Evolutionary conservation across 2,888 invertebrate genomes (phyloP).

Genomic region (Blomia tropicalis): DNA sequence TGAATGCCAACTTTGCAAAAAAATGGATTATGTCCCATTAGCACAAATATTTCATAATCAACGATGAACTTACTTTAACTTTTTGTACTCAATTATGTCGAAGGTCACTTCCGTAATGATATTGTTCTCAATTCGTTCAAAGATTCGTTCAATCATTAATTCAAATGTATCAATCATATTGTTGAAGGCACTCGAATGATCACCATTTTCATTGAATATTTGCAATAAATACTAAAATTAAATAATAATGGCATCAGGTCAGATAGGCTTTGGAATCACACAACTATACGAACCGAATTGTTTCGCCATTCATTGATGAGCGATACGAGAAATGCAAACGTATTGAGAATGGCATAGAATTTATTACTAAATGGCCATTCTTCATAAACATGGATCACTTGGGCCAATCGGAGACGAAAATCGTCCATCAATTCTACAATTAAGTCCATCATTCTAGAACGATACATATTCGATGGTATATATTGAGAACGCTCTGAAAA

Average conservation of each 20-base stretch:
- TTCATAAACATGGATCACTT: slow-evolving; percentile 51
- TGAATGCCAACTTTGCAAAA: background rate
- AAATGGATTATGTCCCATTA: too few species aligned
- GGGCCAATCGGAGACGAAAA: slow-evolving; percentile 67
- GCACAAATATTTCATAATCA: too few species aligned
- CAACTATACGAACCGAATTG: too few species aligned
- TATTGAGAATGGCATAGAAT: slow-evolving; percentile 49
- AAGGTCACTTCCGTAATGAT: background rate
- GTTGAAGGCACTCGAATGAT: background rate
- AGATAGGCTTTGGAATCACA: too few species aligned
- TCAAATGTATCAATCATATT: background rate
- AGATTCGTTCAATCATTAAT: slow-evolving; percentile 1
- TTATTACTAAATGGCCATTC: slow-evolving; percentile 37
- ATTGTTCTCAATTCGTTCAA: background rate
- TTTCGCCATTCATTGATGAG: slow-evolving; percentile 1
- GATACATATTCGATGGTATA: slow-evolving; percentile 26
- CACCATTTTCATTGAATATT: background rate
- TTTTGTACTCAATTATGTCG: background rate
- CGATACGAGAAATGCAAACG: slow-evolving; percentile 37
- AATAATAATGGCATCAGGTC: background rate
- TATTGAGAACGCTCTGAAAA: slow-evolving; percentile 30
- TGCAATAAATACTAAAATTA: background rate
- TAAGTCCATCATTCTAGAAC: slow-evolving; percentile 64
- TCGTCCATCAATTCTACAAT: slow-evolving; percentile 80
- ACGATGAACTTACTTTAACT: slow-evolving; percentile 4